Percentiles rank a stretch among this genome's conserved stretches.
phyloP scores from a whole-genome alignment of 2,113 vertebrate genomes.

The Nansenia antarctica region DNA sequence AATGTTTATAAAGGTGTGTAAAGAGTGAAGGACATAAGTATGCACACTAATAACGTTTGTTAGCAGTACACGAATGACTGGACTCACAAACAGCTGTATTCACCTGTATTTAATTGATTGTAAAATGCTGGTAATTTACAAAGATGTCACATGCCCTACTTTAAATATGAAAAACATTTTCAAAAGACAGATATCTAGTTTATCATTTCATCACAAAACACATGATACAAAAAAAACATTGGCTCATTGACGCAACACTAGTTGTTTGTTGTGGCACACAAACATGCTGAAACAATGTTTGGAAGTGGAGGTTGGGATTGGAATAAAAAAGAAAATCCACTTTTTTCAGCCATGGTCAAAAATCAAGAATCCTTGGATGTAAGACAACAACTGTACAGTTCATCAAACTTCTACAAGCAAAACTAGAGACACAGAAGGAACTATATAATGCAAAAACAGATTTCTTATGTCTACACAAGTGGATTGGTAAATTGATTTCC shows the following conservation, averaged over 20 bases:
- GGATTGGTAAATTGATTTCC: slow-evolving; percentile 3
- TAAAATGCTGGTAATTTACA: slow-evolving; percentile 69
- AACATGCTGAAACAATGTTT: slow-evolving; percentile 26
- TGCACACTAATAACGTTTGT: neutral
- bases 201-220: slow-evolving; percentile 55
- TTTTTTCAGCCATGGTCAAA: slow-evolving; percentile 24
- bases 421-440: neutral
- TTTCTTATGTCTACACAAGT: slow-evolving; percentile 2
- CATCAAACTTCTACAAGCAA: slow-evolving; percentile 27
- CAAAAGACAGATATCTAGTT: slow-evolving; percentile 58
- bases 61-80: no score
- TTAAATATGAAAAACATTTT: slow-evolving; percentile 69
- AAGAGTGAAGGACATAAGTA: no score
- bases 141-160: slow-evolving; percentile 48
- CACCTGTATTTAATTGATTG: slow-evolving; percentile 67
- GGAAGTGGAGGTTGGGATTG: neutral
- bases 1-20: no score
- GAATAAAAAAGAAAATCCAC: slow-evolving; percentile 4
- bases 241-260: slow-evolving; percentile 74
- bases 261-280: slow-evolving; percentile 56
- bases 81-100: slow-evolving; percentile 10
- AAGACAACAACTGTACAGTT: slow-evolving; percentile 37
- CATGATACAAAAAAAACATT: slow-evolving; percentile 59
- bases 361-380: slow-evolving; percentile 19
- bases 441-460: neutral